These are phyloP conservation scores for Archips crataeganus DNA, from an alignment of 2,888 invertebrate genomes.

Conservation along the genomic window DNA sequence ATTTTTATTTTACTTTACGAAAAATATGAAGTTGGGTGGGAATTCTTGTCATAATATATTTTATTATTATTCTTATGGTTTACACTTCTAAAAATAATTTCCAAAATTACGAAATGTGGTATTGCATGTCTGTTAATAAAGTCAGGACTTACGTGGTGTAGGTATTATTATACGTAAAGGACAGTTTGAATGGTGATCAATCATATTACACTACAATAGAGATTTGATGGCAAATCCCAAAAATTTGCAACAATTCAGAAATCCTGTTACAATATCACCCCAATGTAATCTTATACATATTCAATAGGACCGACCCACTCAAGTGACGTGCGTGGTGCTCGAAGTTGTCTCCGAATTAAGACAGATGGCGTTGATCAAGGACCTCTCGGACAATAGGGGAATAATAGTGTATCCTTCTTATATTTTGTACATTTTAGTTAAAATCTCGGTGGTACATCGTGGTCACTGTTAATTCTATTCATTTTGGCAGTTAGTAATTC, in stretches of 20 bases:
- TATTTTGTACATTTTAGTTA: background rate
- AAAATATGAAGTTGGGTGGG: background rate
- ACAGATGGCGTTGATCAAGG: constrained; percentile 64
- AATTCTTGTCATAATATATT: no score
- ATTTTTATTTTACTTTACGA: constrained; percentile 24
- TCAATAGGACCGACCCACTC: constrained; percentile 52
- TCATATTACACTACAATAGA: constrained; percentile 36
- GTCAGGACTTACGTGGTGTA: no score
- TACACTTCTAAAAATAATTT: no score
- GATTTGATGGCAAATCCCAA: constrained; percentile 45
- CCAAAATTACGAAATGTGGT: no score
- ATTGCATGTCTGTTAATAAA: no score
- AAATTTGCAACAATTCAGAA: constrained; percentile 67
- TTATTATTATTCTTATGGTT: no score
- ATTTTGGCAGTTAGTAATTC: no score
- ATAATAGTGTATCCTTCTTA: background rate
- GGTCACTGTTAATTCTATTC: no score
- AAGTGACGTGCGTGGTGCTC: constrained; percentile 58
- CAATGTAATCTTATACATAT: constrained; percentile 56
- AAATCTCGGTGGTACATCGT: background rate
- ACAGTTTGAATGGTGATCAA: constrained; percentile 23
- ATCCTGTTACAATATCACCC: constrained; percentile 41
- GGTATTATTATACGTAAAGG: background rate
- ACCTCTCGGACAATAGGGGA: constrained; percentile 36
- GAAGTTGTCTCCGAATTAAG: constrained; percentile 64